Percentiles rank a stretch among this genome's conserved stretches.
Conservation (phyloP, 1,140 invertebrate genomes). For the Drosophila ananassae region DNA sequence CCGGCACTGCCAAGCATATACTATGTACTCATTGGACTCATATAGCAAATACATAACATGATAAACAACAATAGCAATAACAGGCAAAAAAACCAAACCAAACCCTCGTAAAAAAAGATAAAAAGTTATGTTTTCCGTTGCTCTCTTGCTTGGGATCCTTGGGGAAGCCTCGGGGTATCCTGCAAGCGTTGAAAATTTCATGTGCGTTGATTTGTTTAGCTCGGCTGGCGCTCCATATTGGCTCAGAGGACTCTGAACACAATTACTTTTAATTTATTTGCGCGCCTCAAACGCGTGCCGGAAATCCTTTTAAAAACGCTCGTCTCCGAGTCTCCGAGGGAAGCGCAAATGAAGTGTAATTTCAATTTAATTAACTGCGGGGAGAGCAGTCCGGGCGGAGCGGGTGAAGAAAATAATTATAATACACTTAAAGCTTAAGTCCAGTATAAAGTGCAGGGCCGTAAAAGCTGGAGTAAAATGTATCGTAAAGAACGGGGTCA, state of each 20-base stretch:
- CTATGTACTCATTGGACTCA: slow-evolving; percentile 6
- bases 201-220: slow-evolving; percentile 70
- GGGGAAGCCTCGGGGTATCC: slow-evolving; percentile 18
- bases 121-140: slow-evolving; percentile 66
- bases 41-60: slow-evolving; percentile 40
- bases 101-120: slow-evolving; percentile 64
- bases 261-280: slow-evolving; percentile 74
- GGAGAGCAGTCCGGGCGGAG: neutral
- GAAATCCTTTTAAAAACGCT: slow-evolving; percentile 41
- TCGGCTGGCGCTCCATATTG: slow-evolving; percentile 46
- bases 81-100: slow-evolving; percentile 22
- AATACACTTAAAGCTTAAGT: slow-evolving; percentile 25
- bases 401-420: slow-evolving; percentile 20
- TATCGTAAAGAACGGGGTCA: slow-evolving; percentile 33
- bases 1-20: slow-evolving; percentile 35
- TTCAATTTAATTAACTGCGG: slow-evolving; percentile 67
- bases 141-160: slow-evolving; percentile 29
- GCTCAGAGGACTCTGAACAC: slow-evolving; percentile 18
- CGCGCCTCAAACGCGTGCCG: slow-evolving; percentile 25
- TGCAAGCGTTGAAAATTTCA: slow-evolving; percentile 59
- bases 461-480: slow-evolving; percentile 17
- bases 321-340: slow-evolving; percentile 7
- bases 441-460: slow-evolving; percentile 4
- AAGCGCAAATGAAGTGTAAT: slow-evolving; percentile 43
- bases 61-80: slow-evolving; percentile 52